phyloP scores from a whole-genome alignment of 2,797 vertebrate genomes.

The Yasuhikotakia modesta region DNA sequence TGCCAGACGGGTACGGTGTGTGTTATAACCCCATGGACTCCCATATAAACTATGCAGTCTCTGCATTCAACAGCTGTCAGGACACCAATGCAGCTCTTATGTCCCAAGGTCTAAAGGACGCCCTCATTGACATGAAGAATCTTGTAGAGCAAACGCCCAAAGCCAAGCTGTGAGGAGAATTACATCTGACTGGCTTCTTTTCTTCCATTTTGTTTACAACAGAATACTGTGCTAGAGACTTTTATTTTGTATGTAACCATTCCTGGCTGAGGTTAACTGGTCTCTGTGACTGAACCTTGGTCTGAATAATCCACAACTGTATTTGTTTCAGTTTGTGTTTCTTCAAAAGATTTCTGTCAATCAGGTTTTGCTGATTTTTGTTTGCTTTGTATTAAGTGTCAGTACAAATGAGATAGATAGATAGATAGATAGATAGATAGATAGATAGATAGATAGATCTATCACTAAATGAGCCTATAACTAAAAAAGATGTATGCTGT shows the following conservation, averaged over 20 bases:
- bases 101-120: conserved; percentile 78
- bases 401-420: background rate
- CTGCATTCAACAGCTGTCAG: conserved; percentile 88
- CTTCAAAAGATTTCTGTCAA: conserved; percentile 1
- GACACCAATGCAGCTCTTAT: conserved; percentile 82
- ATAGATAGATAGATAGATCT: too few relatives aligned
- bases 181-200: background rate
- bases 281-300: background rate
- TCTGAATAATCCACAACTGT: background rate
- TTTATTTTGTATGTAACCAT: conserved; percentile 16
- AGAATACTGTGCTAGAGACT: background rate
- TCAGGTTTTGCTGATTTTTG: conserved; percentile 12
- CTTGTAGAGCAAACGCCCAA: conserved; percentile 82
- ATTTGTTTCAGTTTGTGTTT: background rate
- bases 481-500: too few relatives aligned
- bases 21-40: conserved; percentile 95
- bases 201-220: conserved; percentile 2
- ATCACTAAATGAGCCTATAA: too few relatives aligned
- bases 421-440: too few relatives aligned
- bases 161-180: conserved; percentile 82
- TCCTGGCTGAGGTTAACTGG: background rate
- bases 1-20: conserved; percentile 88
- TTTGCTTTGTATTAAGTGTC: background rate
- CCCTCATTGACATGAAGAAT: conserved; percentile 85
- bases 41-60: conserved; percentile 93